Base-by-base conservation (phyloP, 2,888 invertebrate genomes). In the Catocala nupta region DNA sequence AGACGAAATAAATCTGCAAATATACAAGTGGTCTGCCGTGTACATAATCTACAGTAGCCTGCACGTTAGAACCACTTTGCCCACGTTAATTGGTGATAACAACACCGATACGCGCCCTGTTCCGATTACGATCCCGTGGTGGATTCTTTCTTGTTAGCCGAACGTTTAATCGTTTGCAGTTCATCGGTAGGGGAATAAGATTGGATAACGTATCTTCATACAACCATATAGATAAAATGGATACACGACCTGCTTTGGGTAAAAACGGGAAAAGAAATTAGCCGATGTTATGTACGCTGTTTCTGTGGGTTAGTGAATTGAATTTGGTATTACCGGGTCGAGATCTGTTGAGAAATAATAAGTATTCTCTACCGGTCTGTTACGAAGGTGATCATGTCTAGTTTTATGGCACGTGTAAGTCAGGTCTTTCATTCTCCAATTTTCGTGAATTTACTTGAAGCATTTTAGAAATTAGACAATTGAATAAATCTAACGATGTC, bases 1-100 rank as follows among this genome's bases (percentile, higher is more conserved):
- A 39, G 4, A 43, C 43, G 5, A 43, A 43, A 43, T n/a, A 43
- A 43, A 43, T 25, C 25, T 33, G 8, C n/a, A 45, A 54, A 44
- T 33, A 54, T 12, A 25, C 8, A 54, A 5, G 45, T 9, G 12
- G 11, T 47, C 57, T 16, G 54, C 42, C 43, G 67, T 71, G 52
- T 69, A 75, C 70, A 61, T 72, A 59, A 60, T 68, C 67, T 55
- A 61, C 52, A 62, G 52, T 53, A 67, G 62, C 55, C 63, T 59
- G 57, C 68, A 70, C 64, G 71, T 73, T 65, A 63, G 59, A 69
- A 70, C 66, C 68, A 73, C 67, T 72, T 73, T 68, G 66, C 62
- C 57, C 77, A 72, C 74, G 36, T 81, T 86, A 85, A 85, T 86
- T 84, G 81, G 73, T 77, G 86, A 86, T 85, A 85, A 82, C 82